Evolutionary conservation across 2,113 vertebrate genomes (phyloP).

Genomic region (Cercopithecus mona): DNA sequence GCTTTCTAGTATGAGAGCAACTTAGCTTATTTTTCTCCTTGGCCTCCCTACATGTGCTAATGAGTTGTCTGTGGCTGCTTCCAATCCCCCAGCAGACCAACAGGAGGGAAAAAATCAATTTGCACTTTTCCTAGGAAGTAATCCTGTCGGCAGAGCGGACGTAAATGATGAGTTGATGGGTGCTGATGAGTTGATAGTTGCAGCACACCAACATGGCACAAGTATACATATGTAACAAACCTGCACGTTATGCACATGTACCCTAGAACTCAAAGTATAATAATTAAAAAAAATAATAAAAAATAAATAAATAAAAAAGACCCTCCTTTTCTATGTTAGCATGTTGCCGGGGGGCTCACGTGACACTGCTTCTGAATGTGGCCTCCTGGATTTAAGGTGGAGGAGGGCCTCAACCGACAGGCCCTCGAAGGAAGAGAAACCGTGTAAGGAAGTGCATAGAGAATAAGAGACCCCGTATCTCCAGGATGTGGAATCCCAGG

Average conservation of each 20-base stretch:
- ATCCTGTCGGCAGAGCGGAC: not conserved
- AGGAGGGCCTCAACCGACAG: rapidly evolving
- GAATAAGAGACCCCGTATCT: not conserved
- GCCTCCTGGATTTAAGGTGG: not conserved
- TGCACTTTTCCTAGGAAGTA: constrained; percentile 21
- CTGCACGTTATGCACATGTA: no score
- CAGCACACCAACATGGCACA: no score
- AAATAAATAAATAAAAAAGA: no score
- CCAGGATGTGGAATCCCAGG: not conserved
- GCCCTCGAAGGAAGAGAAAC: not conserved
- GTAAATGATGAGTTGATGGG: no score
- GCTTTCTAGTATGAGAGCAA: not conserved
- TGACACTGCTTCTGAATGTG: not conserved
- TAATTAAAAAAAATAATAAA: no score
- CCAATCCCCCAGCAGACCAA: not conserved
- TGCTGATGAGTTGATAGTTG: no score
- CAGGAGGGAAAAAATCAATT: not conserved
- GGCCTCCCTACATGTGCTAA: not conserved
- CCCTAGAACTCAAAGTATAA: no score
- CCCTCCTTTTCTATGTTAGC: not conserved
- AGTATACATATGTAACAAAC: no score
- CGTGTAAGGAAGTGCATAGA: not conserved
- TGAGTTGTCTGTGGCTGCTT: not conserved
- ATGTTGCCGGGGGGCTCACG: not conserved
- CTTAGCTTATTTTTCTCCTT: not conserved